Base-by-base conservation (phyloP, 2,888 invertebrate genomes). In the Cephus nigrinus region DNA sequence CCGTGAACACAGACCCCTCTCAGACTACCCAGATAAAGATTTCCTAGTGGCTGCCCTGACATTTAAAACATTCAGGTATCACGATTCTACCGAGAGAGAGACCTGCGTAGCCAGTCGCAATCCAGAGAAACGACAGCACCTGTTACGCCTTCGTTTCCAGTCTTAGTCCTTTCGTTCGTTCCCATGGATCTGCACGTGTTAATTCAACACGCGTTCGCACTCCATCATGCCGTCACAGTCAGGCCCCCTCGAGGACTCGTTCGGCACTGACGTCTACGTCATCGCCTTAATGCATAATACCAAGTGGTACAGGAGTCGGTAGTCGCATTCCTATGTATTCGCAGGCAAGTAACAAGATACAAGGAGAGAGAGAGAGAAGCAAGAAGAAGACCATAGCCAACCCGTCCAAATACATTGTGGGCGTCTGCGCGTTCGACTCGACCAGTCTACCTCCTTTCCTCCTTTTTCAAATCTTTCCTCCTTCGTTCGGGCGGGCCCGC, bases 241-340 rank as follows among this genome's bases (percentile, higher is more conserved):
- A 55, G 9, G 55, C 55, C 55, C 23, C 90, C 90, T 92, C 90
- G 86, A 91, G 92, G 92, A 92, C 92, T 92, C 92, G 92, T 90
- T 90, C 93, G 90, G 91, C 92, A 92, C 91, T 93, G 92, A 90
- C 90, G 88, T 86, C 86, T 90, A 86, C 91, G 91, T 92, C 92
- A 92, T 91, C 89, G 30, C 31, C 23, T 68, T 72, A 11, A 32
- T 32, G 35, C 73, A 30, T 15, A 75, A 36, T 55, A 55, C 23
- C 23, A 55, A 23, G 9, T 55, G 9, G 55, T 55, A 55, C 9
- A 55, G 5, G 23, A 76, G 78, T 78, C 82, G 79, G 55, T 68
- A 82, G 84, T 82, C 82, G 84, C 81, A 83, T 77, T 79, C 75
- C 83, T 86, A 83, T 80, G 82, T 83, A 81, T 84, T 84, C 84